phyloP scores from a whole-genome alignment of 2,113 vertebrate species.

The Hydropotes inermis region DNA sequence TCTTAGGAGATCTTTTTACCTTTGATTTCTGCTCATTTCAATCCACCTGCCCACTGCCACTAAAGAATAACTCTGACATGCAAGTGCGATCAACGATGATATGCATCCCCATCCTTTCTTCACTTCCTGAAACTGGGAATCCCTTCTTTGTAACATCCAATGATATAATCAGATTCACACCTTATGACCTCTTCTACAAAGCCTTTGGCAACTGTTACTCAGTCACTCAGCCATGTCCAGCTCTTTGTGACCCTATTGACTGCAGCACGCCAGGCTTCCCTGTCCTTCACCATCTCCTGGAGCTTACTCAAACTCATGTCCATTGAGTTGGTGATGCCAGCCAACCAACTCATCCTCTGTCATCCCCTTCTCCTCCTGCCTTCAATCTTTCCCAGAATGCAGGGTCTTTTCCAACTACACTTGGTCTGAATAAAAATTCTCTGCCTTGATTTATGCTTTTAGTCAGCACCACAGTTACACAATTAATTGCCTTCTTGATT shows the following conservation, averaged over 20 bases:
- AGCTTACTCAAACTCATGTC: not conserved
- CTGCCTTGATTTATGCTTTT: not conserved
- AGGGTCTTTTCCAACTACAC: not conserved
- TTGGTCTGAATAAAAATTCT: not conserved
- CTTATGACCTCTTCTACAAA: not conserved
- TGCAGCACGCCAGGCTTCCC: not conserved
- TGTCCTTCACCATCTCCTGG: not conserved
- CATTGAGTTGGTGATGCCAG: not conserved
- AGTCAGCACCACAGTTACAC: not conserved
- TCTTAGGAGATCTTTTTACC: not conserved
- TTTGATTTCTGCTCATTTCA: not conserved
- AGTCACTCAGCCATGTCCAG: not conserved
- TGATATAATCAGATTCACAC: not conserved
- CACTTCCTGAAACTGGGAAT: not conserved
- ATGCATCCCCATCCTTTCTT: not conserved
- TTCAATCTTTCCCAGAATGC: not conserved
- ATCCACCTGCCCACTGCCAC: not conserved
- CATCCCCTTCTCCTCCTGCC: not conserved
- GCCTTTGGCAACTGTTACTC: not conserved
- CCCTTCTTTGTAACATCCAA: not conserved
- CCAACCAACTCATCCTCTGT: not conserved
- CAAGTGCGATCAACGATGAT: not conserved
- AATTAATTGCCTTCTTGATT: not conserved
- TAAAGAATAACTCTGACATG: not conserved
- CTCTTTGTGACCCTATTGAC: not conserved